phyloP scores from a whole-genome alignment of 2,113 vertebrate genomes.

The Elachura formosa region DNA sequence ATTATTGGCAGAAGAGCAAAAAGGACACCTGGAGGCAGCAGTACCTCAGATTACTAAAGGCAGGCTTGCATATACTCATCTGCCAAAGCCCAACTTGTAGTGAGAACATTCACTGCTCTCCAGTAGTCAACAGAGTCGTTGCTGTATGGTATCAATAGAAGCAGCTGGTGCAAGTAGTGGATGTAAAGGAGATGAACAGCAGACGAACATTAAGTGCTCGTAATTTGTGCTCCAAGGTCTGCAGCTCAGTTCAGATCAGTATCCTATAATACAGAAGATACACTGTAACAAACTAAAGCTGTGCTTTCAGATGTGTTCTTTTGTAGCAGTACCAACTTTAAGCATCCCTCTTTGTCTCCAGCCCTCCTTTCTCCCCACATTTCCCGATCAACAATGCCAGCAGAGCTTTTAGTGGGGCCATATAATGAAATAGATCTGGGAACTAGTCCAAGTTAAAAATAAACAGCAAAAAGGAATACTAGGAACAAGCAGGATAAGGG shows the following conservation, averaged over 20 bases:
- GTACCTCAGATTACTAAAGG: constrained; percentile 12
- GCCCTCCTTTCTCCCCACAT: neutral
- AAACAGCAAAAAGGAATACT: constrained; percentile 42
- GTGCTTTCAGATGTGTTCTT: neutral
- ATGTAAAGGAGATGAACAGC: neutral
- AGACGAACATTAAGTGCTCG: neutral
- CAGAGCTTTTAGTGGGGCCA: constrained; percentile 1
- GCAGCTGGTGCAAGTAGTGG: constrained; percentile 1
- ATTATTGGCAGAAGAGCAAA: constrained; percentile 43
- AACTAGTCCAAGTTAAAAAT: constrained; percentile 45
- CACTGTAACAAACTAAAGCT: constrained; percentile 16
- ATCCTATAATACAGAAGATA: neutral
- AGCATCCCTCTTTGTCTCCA: constrained; percentile 8
- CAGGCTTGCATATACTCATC: constrained; percentile 7
- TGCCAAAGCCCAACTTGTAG: constrained; percentile 10
- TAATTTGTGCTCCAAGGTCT: constrained; percentile 3
- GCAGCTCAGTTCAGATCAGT: neutral
- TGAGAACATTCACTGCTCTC: neutral
- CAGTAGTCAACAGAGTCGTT: neutral
- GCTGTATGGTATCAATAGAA: constrained; percentile 20
- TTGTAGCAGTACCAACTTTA: neutral
- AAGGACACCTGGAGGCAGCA: constrained; percentile 56
- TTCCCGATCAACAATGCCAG: neutral
- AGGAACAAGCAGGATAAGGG: neutral
- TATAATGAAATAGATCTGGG: constrained; percentile 38